A percentile compares a stretch with the other conserved stretches of the same genome.
These are phyloP conservation scores for Alectoris magna DNA, from an alignment of 2,797 vertebrate genomes.

Conservation along the genomic window DNA sequence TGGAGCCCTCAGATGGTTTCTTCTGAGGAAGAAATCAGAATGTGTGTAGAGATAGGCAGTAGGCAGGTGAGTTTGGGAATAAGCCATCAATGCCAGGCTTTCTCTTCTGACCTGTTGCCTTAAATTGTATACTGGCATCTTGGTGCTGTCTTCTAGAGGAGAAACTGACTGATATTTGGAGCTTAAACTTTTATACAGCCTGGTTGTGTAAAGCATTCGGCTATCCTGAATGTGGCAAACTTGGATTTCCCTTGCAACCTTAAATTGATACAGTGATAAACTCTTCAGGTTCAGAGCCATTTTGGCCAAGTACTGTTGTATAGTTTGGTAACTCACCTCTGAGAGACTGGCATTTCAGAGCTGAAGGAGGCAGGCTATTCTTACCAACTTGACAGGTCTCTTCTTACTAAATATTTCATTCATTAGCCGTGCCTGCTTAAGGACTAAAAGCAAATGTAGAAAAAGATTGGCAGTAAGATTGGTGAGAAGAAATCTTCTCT, in stretches of 20 bases:
- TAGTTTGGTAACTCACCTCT: not conserved
- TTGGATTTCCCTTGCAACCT: not conserved
- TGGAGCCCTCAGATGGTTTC: not conserved
- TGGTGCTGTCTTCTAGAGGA: not conserved
- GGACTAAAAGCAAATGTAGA: conserved; percentile 18
- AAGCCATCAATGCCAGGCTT: not conserved
- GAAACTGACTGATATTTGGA: not conserved
- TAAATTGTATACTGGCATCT: not conserved
- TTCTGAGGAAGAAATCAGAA: not conserved
- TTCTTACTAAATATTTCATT: not conserved
- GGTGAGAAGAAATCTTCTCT: conserved; percentile 2
- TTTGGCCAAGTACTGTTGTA: not conserved
- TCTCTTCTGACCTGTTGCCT: not conserved
- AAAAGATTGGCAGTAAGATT: not conserved
- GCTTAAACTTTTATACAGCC: not conserved
- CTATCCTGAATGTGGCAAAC: not conserved
- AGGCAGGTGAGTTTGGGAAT: not conserved
- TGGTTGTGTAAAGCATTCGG: not conserved
- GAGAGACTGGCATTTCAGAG: not conserved
- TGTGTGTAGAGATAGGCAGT: not conserved
- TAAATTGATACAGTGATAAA: not conserved
- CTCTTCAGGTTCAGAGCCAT: not conserved
- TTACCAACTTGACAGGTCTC: not conserved
- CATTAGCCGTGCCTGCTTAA: not conserved
- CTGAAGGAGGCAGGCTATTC: not conserved